Base-by-base conservation (phyloP, 2,888 invertebrate genomes). In the Halictus quadricinctus region DNA sequence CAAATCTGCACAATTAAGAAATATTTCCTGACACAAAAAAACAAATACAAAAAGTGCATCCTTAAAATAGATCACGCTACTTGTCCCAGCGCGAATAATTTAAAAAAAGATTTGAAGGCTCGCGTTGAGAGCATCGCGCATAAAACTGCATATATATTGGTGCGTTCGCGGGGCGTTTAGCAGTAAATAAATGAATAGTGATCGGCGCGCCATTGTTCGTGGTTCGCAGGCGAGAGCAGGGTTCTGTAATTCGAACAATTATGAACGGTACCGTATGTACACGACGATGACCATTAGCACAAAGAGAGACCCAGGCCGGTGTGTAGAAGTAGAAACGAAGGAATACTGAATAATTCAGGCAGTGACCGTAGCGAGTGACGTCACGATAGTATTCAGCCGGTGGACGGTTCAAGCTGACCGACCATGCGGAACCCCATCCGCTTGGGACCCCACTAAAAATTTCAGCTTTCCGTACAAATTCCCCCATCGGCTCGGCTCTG, bases 401-500 rank as follows among this genome's bases (percentile, higher is more conserved):
- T 92, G 92, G 91, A 88, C 92, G 92, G 94, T 94, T 94, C 94
- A 93, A 92, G 92, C 92, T 93, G 94, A 94, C 93, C 93, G 90
- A 88, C 94, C 94, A 94, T 93, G 94, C 93, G 93, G 90, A 92
- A 93, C 93, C 91, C 92, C 93, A 93, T 94, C 94, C 94, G 93
- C 89, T 90, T 80, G 77, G 85, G 79, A 70, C 85, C 86, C 69
- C 80, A 54, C 82, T 84, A 85, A 87, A 90, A 90, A 87, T 90
- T 90, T 90, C 90, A 90, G 84, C 87, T 89, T 90, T 88, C 82
- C 84, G 88, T 85, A 85, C 72, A 88, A 87, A 84, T 87, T 85
- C 80, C 78, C 83, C 79, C 54, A n/a, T 54, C 54, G 41, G 83
- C 50, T 69, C 58, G 69, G 75, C 76, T 18, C 50, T 41, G 4